Percentiles rank a stretch among this genome's conserved stretches.
Conservation (phyloP, 2,888 invertebrate species). For the Meandrusa payeni region DNA sequence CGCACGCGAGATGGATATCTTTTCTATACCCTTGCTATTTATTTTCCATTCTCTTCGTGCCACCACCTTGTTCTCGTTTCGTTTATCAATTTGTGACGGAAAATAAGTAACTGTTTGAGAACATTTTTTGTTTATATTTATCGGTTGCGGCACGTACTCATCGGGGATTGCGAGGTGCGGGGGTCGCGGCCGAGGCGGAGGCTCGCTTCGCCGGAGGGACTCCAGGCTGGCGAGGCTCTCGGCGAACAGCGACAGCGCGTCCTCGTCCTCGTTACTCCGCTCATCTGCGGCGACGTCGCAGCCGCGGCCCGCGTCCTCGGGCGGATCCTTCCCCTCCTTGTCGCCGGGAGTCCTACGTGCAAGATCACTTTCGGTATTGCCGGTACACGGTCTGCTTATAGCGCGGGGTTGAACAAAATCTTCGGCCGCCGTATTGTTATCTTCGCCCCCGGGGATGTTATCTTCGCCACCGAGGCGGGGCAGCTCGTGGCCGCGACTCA, state of each 20-base stretch:
- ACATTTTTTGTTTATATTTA: conserved; percentile 23
- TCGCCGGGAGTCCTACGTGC: background rate
- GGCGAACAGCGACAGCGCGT: conserved; percentile 61
- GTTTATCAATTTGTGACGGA: conserved; percentile 41
- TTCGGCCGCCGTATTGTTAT: too few species aligned
- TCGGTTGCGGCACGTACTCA: conserved; percentile 49
- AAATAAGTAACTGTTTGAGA: conserved; percentile 36
- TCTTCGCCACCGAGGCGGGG: too few species aligned
- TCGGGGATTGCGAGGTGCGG: too few species aligned
- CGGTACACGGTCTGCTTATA: too few species aligned
- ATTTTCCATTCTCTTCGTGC: too few species aligned
- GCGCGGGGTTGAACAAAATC: too few species aligned
- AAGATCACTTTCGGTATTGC: background rate
- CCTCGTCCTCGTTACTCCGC: conserved; percentile 49
- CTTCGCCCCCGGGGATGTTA: too few species aligned
- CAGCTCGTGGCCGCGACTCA: too few species aligned
- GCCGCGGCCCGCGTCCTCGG: background rate
- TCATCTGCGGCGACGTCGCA: background rate
- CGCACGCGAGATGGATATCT: too few species aligned
- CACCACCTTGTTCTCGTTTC: background rate
- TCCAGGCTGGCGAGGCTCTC: conserved; percentile 65
- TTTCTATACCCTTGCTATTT: too few species aligned
- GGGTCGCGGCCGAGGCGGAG: too few species aligned
- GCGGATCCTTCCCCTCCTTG: background rate
- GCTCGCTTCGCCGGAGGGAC: too few species aligned